A percentile compares a stretch with the other conserved stretches of the same genome.
Conservation (phyloP, 2,888 invertebrate species). For the Drosophila macrothrix region DNA sequence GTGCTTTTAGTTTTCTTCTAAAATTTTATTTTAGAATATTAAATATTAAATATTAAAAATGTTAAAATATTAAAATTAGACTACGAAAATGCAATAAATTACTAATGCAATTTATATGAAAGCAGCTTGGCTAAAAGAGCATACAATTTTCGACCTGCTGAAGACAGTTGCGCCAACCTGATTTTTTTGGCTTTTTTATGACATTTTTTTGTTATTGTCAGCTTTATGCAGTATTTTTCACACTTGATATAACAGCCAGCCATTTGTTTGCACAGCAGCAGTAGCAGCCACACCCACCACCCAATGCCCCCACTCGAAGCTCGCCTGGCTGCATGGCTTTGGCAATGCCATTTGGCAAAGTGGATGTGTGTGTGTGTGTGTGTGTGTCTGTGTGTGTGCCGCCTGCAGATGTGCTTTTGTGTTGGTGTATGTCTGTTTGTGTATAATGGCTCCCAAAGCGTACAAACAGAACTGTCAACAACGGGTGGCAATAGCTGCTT, state of each 20-base stretch:
- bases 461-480: slow-evolving; percentile 72
- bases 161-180: neutral
- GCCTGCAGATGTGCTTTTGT: slow-evolving; percentile 16
- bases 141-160: neutral
- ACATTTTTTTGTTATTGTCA: slow-evolving; percentile 7
- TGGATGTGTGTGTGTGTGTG: neutral
- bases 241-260: slow-evolving; percentile 66
- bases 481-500: slow-evolving; percentile 24
- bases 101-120: neutral
- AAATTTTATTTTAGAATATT: neutral
- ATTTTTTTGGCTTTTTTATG: slow-evolving; percentile 1
- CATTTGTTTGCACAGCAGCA: slow-evolving; percentile 58
- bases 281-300: slow-evolving; percentile 9
- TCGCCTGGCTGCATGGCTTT: slow-evolving; percentile 50
- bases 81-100: neutral
- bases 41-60: too few species aligned
- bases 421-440: slow-evolving; percentile 15
- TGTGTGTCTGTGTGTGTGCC: neutral
- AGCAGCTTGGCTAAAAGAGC: neutral
- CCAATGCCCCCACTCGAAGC: slow-evolving; percentile 6
- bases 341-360: slow-evolving; percentile 36
- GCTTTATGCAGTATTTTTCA: slow-evolving; percentile 60
- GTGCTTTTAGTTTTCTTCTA: neutral
- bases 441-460: slow-evolving; percentile 69
- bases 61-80: neutral